Conservation (phyloP, 2,888 invertebrate genomes). For the Acrobasis repandana region DNA sequence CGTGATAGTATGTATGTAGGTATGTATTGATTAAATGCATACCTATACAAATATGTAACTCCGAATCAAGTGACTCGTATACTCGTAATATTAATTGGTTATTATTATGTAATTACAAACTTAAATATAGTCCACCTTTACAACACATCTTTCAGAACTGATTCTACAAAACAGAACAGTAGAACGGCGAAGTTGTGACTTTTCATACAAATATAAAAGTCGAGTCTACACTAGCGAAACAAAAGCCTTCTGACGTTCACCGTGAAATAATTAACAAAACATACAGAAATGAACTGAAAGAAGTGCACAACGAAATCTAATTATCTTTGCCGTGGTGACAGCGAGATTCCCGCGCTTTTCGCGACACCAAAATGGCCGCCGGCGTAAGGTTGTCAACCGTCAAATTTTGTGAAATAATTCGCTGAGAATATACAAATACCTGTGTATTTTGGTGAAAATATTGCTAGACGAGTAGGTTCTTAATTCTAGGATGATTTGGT, state of each 20-base stretch:
- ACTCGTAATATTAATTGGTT: too few species aligned
- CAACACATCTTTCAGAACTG: too few species aligned
- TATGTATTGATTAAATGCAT: too few species aligned
- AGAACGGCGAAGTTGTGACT: too few species aligned
- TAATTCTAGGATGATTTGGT: background rate
- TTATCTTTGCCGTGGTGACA: conserved; percentile 78
- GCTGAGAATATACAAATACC: conserved; percentile 2
- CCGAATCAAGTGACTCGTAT: too few species aligned
- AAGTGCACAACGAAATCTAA: conserved; percentile 72
- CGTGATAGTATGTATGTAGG: too few species aligned
- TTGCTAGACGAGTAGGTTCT: background rate
- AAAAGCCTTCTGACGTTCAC: conserved; percentile 51
- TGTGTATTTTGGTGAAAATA: background rate
- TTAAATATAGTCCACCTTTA: too few species aligned
- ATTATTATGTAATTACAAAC: too few species aligned
- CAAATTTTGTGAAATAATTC: background rate
- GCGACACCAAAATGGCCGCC: conserved; percentile 62
- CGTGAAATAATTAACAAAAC: conserved; percentile 78
- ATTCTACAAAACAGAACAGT: too few species aligned
- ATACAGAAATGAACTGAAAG: conserved; percentile 75
- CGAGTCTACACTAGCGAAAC: background rate
- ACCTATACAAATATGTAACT: too few species aligned
- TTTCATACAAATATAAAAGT: background rate
- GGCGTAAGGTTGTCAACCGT: conserved; percentile 27
- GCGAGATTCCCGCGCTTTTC: conserved; percentile 70